Evolutionary conservation across 2,888 invertebrate genomes (phyloP).

Genomic region (Eurois occulta): DNA sequence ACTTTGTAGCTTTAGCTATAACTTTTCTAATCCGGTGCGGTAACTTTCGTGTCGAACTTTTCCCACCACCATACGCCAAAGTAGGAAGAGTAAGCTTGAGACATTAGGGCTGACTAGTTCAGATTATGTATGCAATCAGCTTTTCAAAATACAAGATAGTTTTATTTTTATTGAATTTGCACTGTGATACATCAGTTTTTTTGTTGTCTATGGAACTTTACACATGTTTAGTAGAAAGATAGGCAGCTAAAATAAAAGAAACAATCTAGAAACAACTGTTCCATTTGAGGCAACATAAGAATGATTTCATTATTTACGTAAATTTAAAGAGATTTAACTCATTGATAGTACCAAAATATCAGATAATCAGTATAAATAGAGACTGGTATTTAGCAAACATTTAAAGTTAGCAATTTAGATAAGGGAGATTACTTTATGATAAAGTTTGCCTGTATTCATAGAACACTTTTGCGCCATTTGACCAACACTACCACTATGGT

Average conservation of each 20-base stretch:
- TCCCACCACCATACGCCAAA: neutral
- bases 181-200: neutral
- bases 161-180: neutral
- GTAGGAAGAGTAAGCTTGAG: neutral
- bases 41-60: neutral
- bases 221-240: neutral
- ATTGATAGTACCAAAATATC: constrained; percentile 40
- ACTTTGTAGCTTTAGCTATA: neutral
- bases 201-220: neutral
- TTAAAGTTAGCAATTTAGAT: constrained; percentile 41
- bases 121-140: neutral
- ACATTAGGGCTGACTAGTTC: neutral
- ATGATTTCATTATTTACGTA: constrained; percentile 1
- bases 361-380: constrained; percentile 33
- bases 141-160: neutral
- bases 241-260: neutral
- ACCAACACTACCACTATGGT: neutral
- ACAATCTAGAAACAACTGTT: neutral
- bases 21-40: neutral
- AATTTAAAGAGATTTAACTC: constrained; percentile 17
- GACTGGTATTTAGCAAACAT: constrained; percentile 29
- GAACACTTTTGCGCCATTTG: neutral
- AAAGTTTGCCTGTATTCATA: neutral
- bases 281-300: neutral
- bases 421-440: constrained; percentile 33